Conservation (phyloP, 2,113 vertebrate genomes). For the Seriola aureovittata region DNA sequence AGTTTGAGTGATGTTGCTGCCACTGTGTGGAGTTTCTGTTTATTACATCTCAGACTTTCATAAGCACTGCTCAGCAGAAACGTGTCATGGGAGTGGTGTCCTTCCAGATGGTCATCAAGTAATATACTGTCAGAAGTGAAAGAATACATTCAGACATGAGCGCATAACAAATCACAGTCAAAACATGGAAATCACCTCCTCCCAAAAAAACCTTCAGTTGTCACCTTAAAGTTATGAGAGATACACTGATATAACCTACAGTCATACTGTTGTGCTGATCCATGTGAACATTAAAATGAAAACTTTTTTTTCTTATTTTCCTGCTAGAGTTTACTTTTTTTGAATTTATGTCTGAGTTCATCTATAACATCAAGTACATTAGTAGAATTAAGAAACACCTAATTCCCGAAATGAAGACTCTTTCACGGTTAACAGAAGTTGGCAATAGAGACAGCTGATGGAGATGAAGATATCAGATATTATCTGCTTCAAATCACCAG, state of each 20-base stretch:
- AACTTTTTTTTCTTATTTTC: neutral
- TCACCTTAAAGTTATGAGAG: neutral
- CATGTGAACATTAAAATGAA: neutral
- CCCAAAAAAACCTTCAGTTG: neutral
- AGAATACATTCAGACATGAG: no score
- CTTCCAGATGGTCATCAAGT: neutral
- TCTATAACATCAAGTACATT: neutral
- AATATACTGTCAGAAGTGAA: neutral
- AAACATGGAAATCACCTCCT: neutral
- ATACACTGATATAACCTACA: neutral
- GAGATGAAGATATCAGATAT: no score
- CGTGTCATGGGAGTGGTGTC: neutral
- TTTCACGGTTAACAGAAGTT: no score
- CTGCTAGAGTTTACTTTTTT: neutral
- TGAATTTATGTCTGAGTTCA: neutral
- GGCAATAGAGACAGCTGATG: no score
- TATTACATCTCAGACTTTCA: constrained; percentile 52
- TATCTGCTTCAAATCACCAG: no score
- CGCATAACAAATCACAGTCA: neutral
- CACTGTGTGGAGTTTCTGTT: constrained; percentile 60
- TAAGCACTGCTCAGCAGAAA: constrained; percentile 39
- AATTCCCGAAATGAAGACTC: no score
- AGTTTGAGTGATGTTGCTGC: constrained; percentile 44
- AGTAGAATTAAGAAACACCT: no score
- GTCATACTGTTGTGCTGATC: neutral